phyloP scores from a whole-genome alignment of 2,113 vertebrate genomes.

The Channa maculata region DNA sequence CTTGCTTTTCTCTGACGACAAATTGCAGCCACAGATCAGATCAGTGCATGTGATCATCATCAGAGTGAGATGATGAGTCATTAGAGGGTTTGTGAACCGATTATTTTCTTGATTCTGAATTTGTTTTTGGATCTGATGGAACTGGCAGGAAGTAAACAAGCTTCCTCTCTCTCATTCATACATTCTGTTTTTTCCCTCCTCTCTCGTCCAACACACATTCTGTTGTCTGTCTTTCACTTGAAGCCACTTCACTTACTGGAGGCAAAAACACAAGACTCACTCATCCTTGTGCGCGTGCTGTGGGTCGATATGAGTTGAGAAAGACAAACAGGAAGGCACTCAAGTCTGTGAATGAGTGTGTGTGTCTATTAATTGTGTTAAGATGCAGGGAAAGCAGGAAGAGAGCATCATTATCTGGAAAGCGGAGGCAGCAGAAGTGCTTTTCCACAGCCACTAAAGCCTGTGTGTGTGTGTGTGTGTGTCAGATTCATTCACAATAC shows the following conservation, averaged over 20 bases:
- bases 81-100: not conserved
- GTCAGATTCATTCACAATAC: conserved; percentile 29
- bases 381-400: conserved; percentile 51
- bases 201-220: too few relatives aligned
- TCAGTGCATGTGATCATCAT: too few relatives aligned
- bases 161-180: not conserved
- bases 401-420: conserved; percentile 57
- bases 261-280: not conserved
- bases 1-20: too few relatives aligned
- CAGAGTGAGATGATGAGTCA: not conserved
- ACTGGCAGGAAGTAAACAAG: conserved; percentile 3
- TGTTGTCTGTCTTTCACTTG: not conserved
- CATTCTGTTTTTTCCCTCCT: not conserved
- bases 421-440: conserved; percentile 33
- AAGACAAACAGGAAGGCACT: conserved; percentile 59
- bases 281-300: conserved; percentile 12
- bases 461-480: not conserved
- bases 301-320: conserved; percentile 39
- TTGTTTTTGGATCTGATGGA: not conserved
- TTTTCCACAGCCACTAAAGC: conserved; percentile 34
- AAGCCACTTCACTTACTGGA: conserved; percentile 15
- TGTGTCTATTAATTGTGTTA: conserved; percentile 44
- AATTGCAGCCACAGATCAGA: too few relatives aligned
- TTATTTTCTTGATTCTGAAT: not conserved
- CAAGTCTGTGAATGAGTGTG: conserved; percentile 25